Conservation (phyloP, 1,140 invertebrate genomes). For the Colletes gigas region DNA sequence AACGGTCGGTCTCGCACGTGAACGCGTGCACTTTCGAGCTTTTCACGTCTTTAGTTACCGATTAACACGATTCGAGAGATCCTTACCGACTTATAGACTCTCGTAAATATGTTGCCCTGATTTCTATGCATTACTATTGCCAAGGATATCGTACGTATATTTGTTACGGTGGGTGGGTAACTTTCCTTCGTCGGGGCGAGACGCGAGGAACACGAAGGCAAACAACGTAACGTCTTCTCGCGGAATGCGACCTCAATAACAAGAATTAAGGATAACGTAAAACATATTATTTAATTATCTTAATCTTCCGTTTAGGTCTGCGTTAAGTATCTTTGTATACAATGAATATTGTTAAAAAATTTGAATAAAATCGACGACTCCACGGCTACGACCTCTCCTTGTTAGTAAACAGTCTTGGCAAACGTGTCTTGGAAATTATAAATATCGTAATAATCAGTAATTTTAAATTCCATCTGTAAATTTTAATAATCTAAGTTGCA, state of each 20-base stretch:
- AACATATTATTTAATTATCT: too few relatives aligned
- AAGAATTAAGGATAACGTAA: too few relatives aligned
- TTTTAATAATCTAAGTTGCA: slow-evolving; percentile 17
- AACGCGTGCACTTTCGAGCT: background rate
- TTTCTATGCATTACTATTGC: slow-evolving; percentile 42
- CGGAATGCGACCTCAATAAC: background rate
- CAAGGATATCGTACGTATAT: slow-evolving; percentile 34
- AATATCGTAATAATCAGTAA: too few relatives aligned
- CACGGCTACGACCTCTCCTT: too few relatives aligned
- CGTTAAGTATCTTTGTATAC: too few relatives aligned
- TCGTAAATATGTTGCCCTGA: slow-evolving; percentile 19
- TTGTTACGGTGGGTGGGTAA: slow-evolving; percentile 40
- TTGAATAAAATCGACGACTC: too few relatives aligned
- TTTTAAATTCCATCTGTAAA: background rate
- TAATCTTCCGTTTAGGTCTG: too few relatives aligned
- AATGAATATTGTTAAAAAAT: too few relatives aligned
- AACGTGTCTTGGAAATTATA: too few relatives aligned
- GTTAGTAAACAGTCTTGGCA: too few relatives aligned
- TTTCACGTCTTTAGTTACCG: background rate
- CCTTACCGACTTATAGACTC: background rate
- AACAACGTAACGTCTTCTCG: slow-evolving; percentile 7
- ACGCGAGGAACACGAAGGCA: background rate
- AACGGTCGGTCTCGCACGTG: too few relatives aligned
- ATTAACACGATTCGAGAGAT: background rate
- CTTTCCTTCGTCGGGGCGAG: slow-evolving; percentile 18